Evolutionary conservation across 2,888 invertebrate species (phyloP), one percentile per base, ranked within the genome.

Genomic region (Tridacna crocea): DNA sequence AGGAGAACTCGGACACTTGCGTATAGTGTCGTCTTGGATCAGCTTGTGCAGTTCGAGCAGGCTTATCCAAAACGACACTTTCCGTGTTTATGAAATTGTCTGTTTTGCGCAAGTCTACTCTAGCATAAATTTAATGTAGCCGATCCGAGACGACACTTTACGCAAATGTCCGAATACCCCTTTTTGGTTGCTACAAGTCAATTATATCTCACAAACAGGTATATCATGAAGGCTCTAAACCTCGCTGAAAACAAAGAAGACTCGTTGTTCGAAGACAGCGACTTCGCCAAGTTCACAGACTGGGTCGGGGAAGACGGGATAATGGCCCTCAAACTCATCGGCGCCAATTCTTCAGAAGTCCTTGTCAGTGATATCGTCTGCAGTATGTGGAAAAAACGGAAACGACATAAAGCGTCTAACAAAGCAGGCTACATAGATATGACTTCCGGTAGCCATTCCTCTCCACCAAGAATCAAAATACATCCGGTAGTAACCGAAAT

Each of bases 361-460:
- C 70, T 70, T 8, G 26, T 70, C 47, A 51, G 70, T 24, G 70
- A 70, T 17, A 26, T 70, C 12, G 51, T 70, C 51, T 70, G 70
- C 47, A 26, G 51, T 24, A 51, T 70, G 51, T 70, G 51, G 70
- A 70, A 70, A 51, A 70, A 70, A 51, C 70, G 70, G 70, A 70
- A 48, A 51, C n/a, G 70, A n/a, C 26, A 70, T 48, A 70, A 70
- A 70, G 22, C 70, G 51, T 70, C 70, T 8, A 70, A 70, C 26
- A 70, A 70, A 22, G 70, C 70, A 10, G 70, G 70, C n/a, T 70
- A 70, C 27, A 70, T 70, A 4, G 70, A 70, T 51, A 70, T 70
- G 70, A 70, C 70, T 70, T 70, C 70, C 70, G 70, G 70, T 70
- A 70, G 51, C 70, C 70, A 70, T 70, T 47, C 70, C n/a, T 70